phyloP scores from a whole-genome alignment of 1,140 invertebrate species.

The Pygmarrhopalites habei region DNA sequence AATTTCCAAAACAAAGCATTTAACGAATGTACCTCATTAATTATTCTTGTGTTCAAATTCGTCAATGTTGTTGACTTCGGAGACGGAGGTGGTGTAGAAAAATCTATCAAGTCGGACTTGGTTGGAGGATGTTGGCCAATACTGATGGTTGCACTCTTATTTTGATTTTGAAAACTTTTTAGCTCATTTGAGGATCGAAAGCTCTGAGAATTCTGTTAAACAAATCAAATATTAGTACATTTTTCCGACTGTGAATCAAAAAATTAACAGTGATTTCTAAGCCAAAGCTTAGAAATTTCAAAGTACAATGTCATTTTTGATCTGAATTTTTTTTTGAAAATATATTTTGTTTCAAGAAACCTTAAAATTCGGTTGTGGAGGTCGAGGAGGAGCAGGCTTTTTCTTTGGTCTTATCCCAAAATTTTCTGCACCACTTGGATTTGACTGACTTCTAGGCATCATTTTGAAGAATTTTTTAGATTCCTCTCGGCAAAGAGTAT shows the following conservation, averaged over 20 bases:
- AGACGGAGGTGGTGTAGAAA: slow-evolving; percentile 19
- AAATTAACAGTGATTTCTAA: neutral
- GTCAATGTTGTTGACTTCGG: slow-evolving; percentile 6
- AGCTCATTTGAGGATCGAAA: slow-evolving; percentile 4
- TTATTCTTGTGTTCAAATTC: neutral
- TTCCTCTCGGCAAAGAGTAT: neutral
- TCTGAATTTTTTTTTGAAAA: no score
- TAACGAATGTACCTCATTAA: neutral
- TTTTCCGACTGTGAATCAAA: neutral
- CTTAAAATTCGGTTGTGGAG: slow-evolving; percentile 18
- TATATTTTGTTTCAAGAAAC: neutral
- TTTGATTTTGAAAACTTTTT: neutral
- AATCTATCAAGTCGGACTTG: slow-evolving; percentile 32
- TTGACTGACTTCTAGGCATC: slow-evolving; percentile 9
- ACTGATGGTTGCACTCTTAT: neutral
- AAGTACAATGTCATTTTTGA: no score
- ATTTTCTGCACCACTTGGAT: no score
- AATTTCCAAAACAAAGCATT: neutral
- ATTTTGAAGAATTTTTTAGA: slow-evolving; percentile 7
- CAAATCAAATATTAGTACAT: slow-evolving; percentile 6
- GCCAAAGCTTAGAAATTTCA: neutral
- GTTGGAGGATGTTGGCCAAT: neutral
- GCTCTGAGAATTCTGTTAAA: slow-evolving; percentile 24
- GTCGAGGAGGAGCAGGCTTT: slow-evolving; percentile 19
- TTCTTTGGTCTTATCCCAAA: slow-evolving; percentile 13